Evolutionary conservation across 2,888 invertebrate genomes (phyloP), one percentile per base, ranked within the genome.

Genomic region (Lasioglossum leucozonium): DNA sequence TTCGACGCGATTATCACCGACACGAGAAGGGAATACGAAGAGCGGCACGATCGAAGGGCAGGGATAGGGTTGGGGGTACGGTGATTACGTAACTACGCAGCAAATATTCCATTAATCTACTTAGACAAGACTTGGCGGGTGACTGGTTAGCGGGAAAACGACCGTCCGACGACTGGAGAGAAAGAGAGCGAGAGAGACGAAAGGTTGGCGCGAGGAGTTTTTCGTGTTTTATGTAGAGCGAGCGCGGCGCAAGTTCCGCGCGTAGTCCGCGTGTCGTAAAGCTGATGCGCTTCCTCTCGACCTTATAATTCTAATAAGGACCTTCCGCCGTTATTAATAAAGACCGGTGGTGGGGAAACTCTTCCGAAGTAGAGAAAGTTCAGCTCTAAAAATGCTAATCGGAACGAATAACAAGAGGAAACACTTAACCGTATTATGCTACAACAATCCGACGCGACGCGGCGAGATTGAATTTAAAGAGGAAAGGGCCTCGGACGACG

Each of bases 51-150:
- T 83, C 82, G 37, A 69, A 37, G 40, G 69, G 40, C 22, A n/a
- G 37, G 69, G 11, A 62, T 40, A 83, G 55, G 77, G 76, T 74
- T 65, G 81, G 67, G 55, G 67, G 74, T 77, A 77, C 65, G 88
- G 90, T 92, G 91, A 93, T 93, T 92, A 93, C 91, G 91, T 91
- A 93, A 93, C 91, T 92, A 90, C 90, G 91, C 90, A 90, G 91
- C 93, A 93, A 92, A 92, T 92, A 93, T 92, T 93, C 86, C 91
- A 92, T 93, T 93, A 93, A 94, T 94, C 93, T 92, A 91, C 93
- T 93, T 93, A 92, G 89, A 90, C 90, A 86, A 87, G 90, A 93
- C 90, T 93, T 92, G 78, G 83, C 87, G 87, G 90, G 87, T 85
- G 92, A 93, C 91, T 93, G 89, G 91, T 92, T 91, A 91, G 88